Conservation (phyloP, 2,797 vertebrate genomes). For the Sebastes diaconus region DNA sequence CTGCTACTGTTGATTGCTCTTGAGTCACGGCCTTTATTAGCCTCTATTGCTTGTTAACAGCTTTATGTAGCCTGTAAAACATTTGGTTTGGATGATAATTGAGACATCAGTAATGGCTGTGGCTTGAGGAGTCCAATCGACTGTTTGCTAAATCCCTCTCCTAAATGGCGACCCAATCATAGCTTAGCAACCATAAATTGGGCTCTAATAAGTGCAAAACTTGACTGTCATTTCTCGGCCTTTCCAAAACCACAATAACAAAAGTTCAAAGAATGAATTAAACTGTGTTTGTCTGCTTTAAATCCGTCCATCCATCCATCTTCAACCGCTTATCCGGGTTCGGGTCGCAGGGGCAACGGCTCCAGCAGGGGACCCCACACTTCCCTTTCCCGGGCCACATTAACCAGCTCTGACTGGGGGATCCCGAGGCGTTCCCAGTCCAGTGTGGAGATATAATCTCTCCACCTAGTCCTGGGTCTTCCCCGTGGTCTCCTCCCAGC, state of each 20-base stretch:
- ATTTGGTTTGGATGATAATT: not conserved
- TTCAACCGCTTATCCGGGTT: too few species aligned
- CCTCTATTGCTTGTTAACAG: not conserved
- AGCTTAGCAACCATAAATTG: not conserved
- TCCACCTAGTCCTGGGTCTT: too few species aligned
- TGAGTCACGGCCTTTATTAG: not conserved
- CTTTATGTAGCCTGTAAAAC: not conserved
- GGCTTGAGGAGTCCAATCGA: not conserved
- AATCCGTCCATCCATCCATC: not conserved
- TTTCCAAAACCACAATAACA: too few species aligned
- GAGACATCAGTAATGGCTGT: not conserved
- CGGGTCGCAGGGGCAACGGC: too few species aligned
- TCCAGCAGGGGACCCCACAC: too few species aligned
- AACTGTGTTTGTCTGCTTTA: not conserved
- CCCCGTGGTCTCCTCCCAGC: too few species aligned
- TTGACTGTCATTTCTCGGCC: not conserved
- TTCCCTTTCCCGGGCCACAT: too few species aligned
- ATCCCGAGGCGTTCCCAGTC: too few species aligned
- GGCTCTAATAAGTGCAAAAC: not conserved
- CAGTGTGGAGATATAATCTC: too few species aligned
- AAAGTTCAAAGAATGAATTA: not conserved
- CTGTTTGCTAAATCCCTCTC: not conserved
- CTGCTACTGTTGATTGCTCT: not conserved
- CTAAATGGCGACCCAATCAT: not conserved
- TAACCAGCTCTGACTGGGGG: too few species aligned